Base-by-base conservation (phyloP, 2,113 vertebrate species). In the Eptesicus fuscus region DNA sequence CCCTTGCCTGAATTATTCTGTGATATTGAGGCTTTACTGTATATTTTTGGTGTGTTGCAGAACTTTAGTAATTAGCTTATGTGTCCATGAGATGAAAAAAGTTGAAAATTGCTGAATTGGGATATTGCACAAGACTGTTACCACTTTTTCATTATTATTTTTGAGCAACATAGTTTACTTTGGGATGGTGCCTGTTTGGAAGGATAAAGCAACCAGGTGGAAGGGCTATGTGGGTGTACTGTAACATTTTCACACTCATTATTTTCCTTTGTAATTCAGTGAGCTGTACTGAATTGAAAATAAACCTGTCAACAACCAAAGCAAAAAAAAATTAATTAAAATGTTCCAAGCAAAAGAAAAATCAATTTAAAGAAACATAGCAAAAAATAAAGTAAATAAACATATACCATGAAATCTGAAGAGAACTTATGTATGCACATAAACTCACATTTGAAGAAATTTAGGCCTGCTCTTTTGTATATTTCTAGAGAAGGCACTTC, bases 181-280 rank as follows among this genome's bases (percentile, higher is more conserved):
- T 95, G 96, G 94, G 1, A 87, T 97, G 94, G 80, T 71, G n/a
- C 74, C 40, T 97, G 47, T 92, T 92, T 89, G 89, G 23, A 67
- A 94, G 71, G 89, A 93, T 97, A 98, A 97, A 42, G 98, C 98
- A 98, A 97, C 98, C 98, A 98, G 97, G 95, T 97, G 98, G 96
- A 96, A 95, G 80, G 92, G 87, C 88, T 96, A 22, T 65, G 97
- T 97, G 97, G 98, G 98, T 98, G 98, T 97, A 95, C 92, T 98
- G 92, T 95, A 97, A 95, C 96, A 83, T 95, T 98, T 95, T 85
- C 98, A 97, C 90, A 35, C 16, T 96, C 98, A 98, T 98, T 97
- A 95, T 97, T 96, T 97, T 96, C 96, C 98, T 99, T 98, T 99
- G 98, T 98, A 98, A 98, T 98, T 99, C 98, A 99, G 95, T 98